phyloP scores from a whole-genome alignment of 2,888 invertebrate genomes.

The Drosophila subsilvestris region DNA sequence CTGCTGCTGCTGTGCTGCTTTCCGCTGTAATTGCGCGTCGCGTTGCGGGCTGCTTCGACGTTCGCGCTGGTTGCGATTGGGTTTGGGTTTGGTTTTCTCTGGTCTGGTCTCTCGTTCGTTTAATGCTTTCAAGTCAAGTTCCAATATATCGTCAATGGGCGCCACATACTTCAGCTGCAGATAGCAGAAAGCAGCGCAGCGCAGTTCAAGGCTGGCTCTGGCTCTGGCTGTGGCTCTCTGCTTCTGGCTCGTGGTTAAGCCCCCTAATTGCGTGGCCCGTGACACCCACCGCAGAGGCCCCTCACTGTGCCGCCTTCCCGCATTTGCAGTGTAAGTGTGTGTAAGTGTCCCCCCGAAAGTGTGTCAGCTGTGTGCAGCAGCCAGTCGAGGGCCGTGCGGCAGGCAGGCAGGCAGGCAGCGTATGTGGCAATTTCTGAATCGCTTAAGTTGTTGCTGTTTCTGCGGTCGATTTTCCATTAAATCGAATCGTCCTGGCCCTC shows the following conservation, averaged over 20 bases:
- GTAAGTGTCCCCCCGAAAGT: conserved; percentile 37
- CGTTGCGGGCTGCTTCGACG: conserved; percentile 19
- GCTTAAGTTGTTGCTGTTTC: conserved; percentile 71
- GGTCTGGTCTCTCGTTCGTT: conserved; percentile 29
- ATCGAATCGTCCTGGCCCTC: conserved; percentile 67
- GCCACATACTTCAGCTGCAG: conserved; percentile 42
- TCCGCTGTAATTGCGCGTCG: conserved; percentile 32
- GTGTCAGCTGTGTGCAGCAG: conserved; percentile 40
- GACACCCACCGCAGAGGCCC: conserved; percentile 43
- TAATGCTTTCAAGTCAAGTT: conserved; percentile 49
- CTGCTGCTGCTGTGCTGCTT: conserved; percentile 2
- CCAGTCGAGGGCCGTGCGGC: not conserved
- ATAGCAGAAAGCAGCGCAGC: conserved; percentile 17
- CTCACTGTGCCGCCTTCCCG: conserved; percentile 7
- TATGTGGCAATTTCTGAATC: conserved; percentile 68
- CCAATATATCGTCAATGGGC: conserved; percentile 48
- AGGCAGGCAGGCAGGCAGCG: not conserved
- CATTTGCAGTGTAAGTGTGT: conserved; percentile 16
- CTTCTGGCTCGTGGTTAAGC: conserved; percentile 47
- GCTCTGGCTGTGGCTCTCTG: not conserved
- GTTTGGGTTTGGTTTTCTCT: conserved; percentile 18
- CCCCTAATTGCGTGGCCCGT: conserved; percentile 56
- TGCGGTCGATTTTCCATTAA: conserved; percentile 80
- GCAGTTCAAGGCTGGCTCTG: conserved; percentile 41
- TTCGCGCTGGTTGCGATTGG: not conserved